Percentiles rank a stretch among this genome's conserved stretches.
Evolutionary conservation across 2,888 invertebrate species (phyloP).

Genomic region (Thymelicus sylvestris): DNA sequence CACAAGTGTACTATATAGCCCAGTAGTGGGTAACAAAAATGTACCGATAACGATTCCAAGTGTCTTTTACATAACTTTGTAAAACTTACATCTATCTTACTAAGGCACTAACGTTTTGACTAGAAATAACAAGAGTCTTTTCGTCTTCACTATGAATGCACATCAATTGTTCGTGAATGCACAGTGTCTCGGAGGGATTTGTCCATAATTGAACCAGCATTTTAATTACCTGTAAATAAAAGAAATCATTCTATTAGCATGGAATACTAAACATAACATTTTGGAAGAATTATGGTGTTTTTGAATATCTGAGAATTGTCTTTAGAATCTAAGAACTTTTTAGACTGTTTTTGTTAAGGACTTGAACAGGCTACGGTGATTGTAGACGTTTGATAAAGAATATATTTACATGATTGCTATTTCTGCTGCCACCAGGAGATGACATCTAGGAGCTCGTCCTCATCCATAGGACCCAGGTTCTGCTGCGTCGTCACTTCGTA

Average conservation of each 20-base stretch:
- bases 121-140: conserved; percentile 81
- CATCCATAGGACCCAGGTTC: conserved; percentile 90
- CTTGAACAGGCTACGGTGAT: background rate
- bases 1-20: conserved; percentile 53
- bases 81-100: conserved; percentile 25
- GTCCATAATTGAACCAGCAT: conserved; percentile 58
- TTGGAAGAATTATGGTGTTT: too few relatives aligned
- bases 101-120: conserved; percentile 82
- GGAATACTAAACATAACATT: background rate
- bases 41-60: conserved; percentile 32
- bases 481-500: conserved; percentile 77
- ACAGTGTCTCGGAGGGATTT: conserved; percentile 76
- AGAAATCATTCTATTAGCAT: conserved; percentile 35
- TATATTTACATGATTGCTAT: conserved; percentile 71
- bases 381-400: background rate
- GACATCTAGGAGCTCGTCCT: conserved; percentile 94
- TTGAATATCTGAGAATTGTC: too few relatives aligned
- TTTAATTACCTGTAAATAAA: conserved; percentile 68
- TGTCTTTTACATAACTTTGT: conserved; percentile 16
- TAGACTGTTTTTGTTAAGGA: too few relatives aligned
- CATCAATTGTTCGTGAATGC: conserved; percentile 57
- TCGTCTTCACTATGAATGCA: conserved; percentile 71
- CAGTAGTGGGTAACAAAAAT: conserved; percentile 62
- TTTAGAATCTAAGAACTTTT: too few relatives aligned
- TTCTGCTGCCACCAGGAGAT: conserved; percentile 94